These are phyloP conservation scores for Thaumatotibia leucotreta DNA, from an alignment of 1,140 invertebrate genomes.

Conservation along the genomic window DNA sequence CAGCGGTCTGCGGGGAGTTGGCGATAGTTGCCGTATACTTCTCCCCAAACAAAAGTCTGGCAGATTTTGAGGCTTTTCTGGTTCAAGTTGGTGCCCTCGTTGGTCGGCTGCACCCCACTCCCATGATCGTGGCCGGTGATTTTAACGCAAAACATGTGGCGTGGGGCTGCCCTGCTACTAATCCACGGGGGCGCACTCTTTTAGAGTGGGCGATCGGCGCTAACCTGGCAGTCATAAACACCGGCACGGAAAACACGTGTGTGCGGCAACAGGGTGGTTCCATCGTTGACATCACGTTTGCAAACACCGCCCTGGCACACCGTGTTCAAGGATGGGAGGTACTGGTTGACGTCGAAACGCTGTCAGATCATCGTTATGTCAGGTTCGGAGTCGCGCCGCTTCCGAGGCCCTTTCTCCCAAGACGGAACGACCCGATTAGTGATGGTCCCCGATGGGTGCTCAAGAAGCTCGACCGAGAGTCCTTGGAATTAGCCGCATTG, in stretches of 20 bases:
- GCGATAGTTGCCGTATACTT: neutral
- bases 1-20: neutral
- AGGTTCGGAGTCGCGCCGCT: slow-evolving; percentile 29
- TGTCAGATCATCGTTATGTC: slow-evolving; percentile 44
- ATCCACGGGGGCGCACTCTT: slow-evolving; percentile 13
- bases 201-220: slow-evolving; percentile 15
- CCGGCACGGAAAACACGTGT: neutral
- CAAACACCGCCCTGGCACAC: neutral
- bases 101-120: neutral
- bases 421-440: neutral
- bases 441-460: slow-evolving; percentile 13
- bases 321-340: slow-evolving; percentile 17
- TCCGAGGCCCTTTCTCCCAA: too few relatives aligned
- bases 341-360: neutral
- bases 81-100: neutral
- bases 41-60: too few relatives aligned
- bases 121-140: slow-evolving; percentile 7
- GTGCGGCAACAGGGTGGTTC: slow-evolving; percentile 16
- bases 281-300: neutral
- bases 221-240: neutral
- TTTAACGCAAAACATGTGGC: slow-evolving; percentile 20
- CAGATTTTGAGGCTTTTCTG: neutral
- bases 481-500: neutral
- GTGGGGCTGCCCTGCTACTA: slow-evolving; percentile 21
- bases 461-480: slow-evolving; percentile 4